Evolutionary conservation across 2,113 vertebrate species (phyloP), one percentile per base, ranked within the genome.

Genomic region (Hemibagrus wyckioides): DNA sequence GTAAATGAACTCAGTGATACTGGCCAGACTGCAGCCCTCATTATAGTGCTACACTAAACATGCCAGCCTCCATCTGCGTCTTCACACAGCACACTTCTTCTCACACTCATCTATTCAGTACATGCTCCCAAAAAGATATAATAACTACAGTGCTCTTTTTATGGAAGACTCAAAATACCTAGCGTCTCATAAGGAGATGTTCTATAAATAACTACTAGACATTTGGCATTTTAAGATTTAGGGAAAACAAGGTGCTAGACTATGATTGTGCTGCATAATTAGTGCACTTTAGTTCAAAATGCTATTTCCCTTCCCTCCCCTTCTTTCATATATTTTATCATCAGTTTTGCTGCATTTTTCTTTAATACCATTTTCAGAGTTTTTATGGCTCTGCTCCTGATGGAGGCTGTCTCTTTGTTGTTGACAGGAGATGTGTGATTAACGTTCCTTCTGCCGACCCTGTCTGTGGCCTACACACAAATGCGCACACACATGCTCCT

Each of bases 381-480:
- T 86, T 85, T 85, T 85, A 85, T 82, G 65, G 79, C 87, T 85
- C 44, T 57, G 77, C 57, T 85, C 85, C 85, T 92, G 90, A 91
- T 44, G 39, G 44, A 85, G 41, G 57, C 44, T 83, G 59, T 54
- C 71, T 92, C 93, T 95, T 93, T 94, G 94, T 95, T 94, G 93
- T 94, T 93, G 94, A 94, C 93, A 93, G 92, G 90, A 94, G 88
- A 91, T 92, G 88, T 80, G 91, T 94, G 93, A 94, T 94, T 95
- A 95, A 94, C 93, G 90, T 94, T 92, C 93, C 93, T 94, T 93
- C 92, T 93, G 82, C 92, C 94, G 91, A 94, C 93, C 93, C 92
- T 92, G 92, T 89, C 92, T 93, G 92, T 91, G 91, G 92, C 92
- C 88, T 86, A 87, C 87, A 88, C 92, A 75, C 52, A 71, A 71